phyloP scores from a whole-genome alignment of 2,797 vertebrate species.

The Austrolebias charrua region DNA sequence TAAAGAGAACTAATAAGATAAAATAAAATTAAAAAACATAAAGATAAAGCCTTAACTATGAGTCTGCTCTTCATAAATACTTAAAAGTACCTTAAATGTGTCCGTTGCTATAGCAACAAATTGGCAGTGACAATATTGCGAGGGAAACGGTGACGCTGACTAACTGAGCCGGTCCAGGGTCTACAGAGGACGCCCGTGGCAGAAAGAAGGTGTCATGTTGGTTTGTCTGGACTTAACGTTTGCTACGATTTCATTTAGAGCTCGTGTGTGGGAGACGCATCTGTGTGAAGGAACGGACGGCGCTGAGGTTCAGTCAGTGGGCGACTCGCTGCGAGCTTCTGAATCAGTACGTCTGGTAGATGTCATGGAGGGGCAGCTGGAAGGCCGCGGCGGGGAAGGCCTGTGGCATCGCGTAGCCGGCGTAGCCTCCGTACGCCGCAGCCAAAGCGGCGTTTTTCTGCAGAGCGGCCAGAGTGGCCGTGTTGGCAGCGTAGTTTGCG shows the following conservation, averaged over 20 bases:
- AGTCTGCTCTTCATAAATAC: slow-evolving; percentile 90
- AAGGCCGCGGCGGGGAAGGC: slow-evolving; percentile 89
- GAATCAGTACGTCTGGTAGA: slow-evolving; percentile 94
- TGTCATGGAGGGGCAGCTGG: slow-evolving; percentile 92
- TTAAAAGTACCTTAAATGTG: slow-evolving; percentile 87
- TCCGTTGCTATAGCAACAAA: slow-evolving; percentile 52
- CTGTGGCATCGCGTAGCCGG: slow-evolving; percentile 89
- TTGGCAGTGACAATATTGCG: slow-evolving; percentile 21
- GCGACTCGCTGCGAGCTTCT: slow-evolving; percentile 32
- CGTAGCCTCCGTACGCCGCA: slow-evolving; percentile 85
- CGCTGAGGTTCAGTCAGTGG: slow-evolving; percentile 49
- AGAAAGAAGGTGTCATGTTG: slow-evolving; percentile 21
- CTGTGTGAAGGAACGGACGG: slow-evolving; percentile 22
- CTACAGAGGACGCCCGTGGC: slow-evolving; percentile 16
- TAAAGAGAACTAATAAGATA: slow-evolving; percentile 44
- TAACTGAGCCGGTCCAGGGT: slow-evolving; percentile 18
- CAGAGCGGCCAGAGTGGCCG: slow-evolving; percentile 90
- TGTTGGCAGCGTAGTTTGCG: slow-evolving; percentile 83
- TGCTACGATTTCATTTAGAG: slow-evolving; percentile 39
- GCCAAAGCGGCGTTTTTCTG: slow-evolving; percentile 90
- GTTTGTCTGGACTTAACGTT: slow-evolving; percentile 29
- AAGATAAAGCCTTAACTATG: slow-evolving; percentile 74
- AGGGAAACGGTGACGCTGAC: slow-evolving; percentile 25
- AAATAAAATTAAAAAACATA: slow-evolving; percentile 38
- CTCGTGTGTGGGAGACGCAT: slow-evolving; percentile 40